phyloP scores from a whole-genome alignment of 2,113 vertebrate species.

The Callocephalon fimbriatum region DNA sequence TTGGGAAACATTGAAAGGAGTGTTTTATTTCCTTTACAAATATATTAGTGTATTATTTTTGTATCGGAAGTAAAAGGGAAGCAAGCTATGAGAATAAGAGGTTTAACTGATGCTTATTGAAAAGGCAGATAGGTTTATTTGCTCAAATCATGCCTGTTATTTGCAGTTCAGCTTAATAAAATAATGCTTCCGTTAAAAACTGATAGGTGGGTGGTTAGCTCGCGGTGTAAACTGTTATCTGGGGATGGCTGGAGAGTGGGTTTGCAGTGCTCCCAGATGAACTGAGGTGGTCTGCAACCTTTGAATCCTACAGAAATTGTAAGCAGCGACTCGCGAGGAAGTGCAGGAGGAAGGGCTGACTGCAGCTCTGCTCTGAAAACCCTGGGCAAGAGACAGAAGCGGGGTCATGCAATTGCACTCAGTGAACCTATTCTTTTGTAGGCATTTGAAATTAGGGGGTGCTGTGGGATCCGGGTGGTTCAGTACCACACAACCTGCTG shows the following conservation, averaged over 20 bases:
- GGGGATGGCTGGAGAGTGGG: background rate
- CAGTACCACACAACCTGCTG: background rate
- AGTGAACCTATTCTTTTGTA: background rate
- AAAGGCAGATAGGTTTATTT: background rate
- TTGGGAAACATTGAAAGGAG: background rate
- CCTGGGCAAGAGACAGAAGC: background rate
- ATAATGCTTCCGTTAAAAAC: background rate
- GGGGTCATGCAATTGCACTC: fast-evolving
- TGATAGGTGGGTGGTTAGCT: background rate
- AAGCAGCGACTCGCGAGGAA: background rate
- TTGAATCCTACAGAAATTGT: background rate
- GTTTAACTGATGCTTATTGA: background rate
- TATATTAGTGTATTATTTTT: background rate
- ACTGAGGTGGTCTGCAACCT: background rate
- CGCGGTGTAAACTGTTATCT: background rate
- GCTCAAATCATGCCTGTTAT: background rate
- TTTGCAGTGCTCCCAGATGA: background rate
- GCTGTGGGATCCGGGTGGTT: background rate
- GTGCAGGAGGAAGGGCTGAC: background rate
- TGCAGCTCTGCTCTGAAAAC: background rate
- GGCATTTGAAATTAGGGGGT: background rate
- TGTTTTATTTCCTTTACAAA: constrained; percentile 4
- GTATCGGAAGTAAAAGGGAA: background rate
- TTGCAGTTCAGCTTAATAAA: constrained; percentile 28
- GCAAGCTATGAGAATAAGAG: background rate